Evolutionary conservation across 53 echinoderm and acorn worm species (phyloP).

Genomic region (Temnopleurus reevesii): DNA sequence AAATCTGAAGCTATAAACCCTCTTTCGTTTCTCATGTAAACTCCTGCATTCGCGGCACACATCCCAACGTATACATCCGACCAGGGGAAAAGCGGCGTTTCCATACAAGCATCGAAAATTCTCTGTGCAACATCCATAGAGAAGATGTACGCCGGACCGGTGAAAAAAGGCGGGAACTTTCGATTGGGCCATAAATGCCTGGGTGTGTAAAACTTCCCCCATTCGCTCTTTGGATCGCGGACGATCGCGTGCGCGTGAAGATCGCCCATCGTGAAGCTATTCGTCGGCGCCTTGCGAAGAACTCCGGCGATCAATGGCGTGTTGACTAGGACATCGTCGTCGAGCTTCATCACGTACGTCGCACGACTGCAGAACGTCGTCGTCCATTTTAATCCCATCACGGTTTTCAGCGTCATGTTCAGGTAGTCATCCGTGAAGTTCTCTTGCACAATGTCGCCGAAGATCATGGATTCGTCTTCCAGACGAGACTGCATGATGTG

Average conservation of each 20-base stretch:
- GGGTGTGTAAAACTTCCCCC: conserved; percentile 71
- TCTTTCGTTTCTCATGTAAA: neutral
- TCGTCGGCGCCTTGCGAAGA: conserved; percentile 30
- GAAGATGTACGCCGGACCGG: conserved; percentile 72
- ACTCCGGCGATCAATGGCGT: conserved; percentile 49
- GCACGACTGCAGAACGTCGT: conserved; percentile 68
- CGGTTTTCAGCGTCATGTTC: conserved; percentile 74
- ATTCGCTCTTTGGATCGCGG: conserved; percentile 52
- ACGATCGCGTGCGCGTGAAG: conserved; percentile 35
- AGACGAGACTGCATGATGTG: conserved; percentile 26
- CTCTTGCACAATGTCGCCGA: conserved; percentile 76
- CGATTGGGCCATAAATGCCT: conserved; percentile 36
- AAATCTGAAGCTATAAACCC: conserved; percentile 33
- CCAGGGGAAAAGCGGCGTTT: conserved; percentile 68
- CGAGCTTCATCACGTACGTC: conserved; percentile 69
- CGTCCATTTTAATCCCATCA: conserved; percentile 74
- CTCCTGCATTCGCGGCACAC: neutral
- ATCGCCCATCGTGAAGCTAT: conserved; percentile 59
- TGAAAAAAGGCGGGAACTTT: conserved; percentile 66
- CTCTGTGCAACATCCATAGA: conserved; percentile 70
- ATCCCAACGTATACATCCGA: conserved; percentile 70
- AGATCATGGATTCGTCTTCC: conserved; percentile 38
- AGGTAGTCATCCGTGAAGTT: conserved; percentile 69
- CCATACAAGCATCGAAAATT: conserved; percentile 54
- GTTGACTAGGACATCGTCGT: conserved; percentile 76